phyloP scores from a whole-genome alignment of 2,888 invertebrate species.

The Carabus problematicus region DNA sequence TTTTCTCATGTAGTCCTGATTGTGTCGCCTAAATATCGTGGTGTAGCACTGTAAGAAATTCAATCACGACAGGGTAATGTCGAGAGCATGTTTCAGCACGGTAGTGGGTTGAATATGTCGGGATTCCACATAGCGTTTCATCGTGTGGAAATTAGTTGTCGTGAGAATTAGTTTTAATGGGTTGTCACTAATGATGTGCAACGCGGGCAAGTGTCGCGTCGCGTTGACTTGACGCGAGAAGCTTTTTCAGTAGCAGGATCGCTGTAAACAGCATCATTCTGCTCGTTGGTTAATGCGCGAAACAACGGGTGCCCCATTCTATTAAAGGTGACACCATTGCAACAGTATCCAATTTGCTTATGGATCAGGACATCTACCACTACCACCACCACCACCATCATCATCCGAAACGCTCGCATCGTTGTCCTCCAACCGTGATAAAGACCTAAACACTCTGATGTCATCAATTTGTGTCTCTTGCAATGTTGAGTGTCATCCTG shows the following conservation, averaged over 20 bases:
- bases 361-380: constrained; percentile 13
- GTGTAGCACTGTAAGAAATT: too few relatives aligned
- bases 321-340: constrained; percentile 14
- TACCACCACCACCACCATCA: constrained; percentile 23
- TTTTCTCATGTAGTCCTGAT: too few relatives aligned
- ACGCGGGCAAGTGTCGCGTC: background rate
- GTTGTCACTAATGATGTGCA: background rate
- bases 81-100: too few relatives aligned
- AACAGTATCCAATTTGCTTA: constrained; percentile 28
- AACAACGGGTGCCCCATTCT: constrained; percentile 5
- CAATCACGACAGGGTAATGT: too few relatives aligned
- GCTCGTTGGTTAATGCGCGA: constrained; percentile 21
- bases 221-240: background rate
- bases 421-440: constrained; percentile 44
- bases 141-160: constrained; percentile 9
- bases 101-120: too few relatives aligned
- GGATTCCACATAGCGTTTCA: background rate
- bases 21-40: too few relatives aligned
- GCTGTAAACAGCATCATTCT: constrained; percentile 10
- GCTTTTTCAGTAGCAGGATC: constrained; percentile 2
- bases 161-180: constrained; percentile 13
- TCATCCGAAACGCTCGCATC: background rate
- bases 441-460: constrained; percentile 49
- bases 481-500: constrained; percentile 52
- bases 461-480: constrained; percentile 51